Evolutionary conservation across 1,140 invertebrate genomes (phyloP).

Genomic region (Eumeta japonica): DNA sequence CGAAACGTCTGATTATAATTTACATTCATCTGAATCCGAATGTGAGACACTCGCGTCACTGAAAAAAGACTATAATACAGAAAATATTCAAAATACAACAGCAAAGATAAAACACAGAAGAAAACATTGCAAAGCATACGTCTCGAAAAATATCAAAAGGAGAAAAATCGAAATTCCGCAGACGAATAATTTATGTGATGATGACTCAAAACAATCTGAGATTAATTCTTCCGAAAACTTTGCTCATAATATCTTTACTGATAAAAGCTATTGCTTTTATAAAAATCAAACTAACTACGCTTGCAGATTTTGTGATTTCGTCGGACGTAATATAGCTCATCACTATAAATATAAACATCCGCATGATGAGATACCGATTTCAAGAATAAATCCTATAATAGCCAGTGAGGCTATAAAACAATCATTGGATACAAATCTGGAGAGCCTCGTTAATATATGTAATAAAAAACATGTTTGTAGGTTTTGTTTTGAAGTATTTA

Average conservation of each 20-base stretch:
- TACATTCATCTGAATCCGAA: conserved; percentile 24
- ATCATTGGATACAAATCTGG: conserved; percentile 33
- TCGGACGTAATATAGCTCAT: conserved; percentile 62
- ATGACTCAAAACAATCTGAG: conserved; percentile 12
- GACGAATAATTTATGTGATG: too few relatives aligned
- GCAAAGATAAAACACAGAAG: conserved; percentile 38
- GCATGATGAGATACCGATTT: conserved; percentile 64
- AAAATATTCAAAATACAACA: conserved; percentile 24
- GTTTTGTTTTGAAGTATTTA: conserved; percentile 56
- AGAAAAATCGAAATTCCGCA: too few relatives aligned
- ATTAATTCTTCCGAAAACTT: conserved; percentile 15
- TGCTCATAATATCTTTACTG: too few relatives aligned
- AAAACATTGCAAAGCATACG: conserved; percentile 26
- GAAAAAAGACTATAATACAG: conserved; percentile 27
- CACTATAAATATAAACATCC: conserved; percentile 67
- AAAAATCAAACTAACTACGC: conserved; percentile 38
- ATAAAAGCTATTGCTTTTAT: conserved; percentile 42
- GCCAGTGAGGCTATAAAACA: conserved; percentile 46
- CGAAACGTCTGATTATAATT: too few relatives aligned
- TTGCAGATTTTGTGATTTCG: conserved; percentile 61
- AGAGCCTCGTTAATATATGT: conserved; percentile 26
- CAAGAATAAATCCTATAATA: conserved; percentile 54
- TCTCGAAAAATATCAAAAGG: conserved; percentile 32
- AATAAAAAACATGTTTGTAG: conserved; percentile 38
- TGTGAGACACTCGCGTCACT: conserved; percentile 28